A percentile compares a stretch with the other conserved stretches of the same genome.
Conservation (phyloP, 2,797 vertebrate genomes). For the Gymnocypris eckloni region DNA sequence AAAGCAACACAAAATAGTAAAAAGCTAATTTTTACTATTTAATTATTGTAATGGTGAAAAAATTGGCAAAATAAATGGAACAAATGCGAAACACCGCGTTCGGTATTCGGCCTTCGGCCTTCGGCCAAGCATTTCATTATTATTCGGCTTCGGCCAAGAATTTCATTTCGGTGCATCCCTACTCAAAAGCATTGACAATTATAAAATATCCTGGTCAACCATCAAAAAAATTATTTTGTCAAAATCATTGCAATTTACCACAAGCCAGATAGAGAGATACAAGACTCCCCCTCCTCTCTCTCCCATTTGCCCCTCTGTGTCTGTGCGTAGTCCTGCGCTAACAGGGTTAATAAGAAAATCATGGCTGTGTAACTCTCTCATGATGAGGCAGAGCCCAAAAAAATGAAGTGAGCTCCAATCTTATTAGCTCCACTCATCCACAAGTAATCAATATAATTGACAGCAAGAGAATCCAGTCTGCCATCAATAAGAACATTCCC, state of each 20-base stretch:
- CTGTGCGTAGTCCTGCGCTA: conserved; percentile 65
- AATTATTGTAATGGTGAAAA: no score
- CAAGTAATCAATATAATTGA: conserved; percentile 83
- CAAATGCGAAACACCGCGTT: no score
- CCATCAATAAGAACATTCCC: conserved; percentile 72
- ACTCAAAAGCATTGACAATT: no score
- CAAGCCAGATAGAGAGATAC: conserved; percentile 13
- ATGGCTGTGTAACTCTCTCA: conserved; percentile 71
- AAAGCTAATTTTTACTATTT: no score
- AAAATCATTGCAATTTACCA: background rate
- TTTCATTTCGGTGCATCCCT: no score
- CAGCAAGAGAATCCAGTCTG: conserved; percentile 68
- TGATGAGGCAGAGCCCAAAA: conserved; percentile 30
- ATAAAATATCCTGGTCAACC: no score
- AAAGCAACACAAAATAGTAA: no score
- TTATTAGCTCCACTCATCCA: conserved; percentile 81
- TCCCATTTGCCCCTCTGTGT: conserved; percentile 54
- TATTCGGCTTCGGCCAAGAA: no score
- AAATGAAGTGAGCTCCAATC: conserved; percentile 69
- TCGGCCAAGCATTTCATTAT: no score
- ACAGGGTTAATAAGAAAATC: conserved; percentile 78
- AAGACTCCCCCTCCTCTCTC: conserved; percentile 49
- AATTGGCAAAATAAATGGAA: no score
- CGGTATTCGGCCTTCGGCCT: no score
- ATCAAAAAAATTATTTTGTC: background rate